Percentiles rank a stretch among this genome's conserved stretches.
These are phyloP conservation scores for Synergus gifuensis DNA, from an alignment of 2,888 invertebrate genomes.

Conservation along the genomic window DNA sequence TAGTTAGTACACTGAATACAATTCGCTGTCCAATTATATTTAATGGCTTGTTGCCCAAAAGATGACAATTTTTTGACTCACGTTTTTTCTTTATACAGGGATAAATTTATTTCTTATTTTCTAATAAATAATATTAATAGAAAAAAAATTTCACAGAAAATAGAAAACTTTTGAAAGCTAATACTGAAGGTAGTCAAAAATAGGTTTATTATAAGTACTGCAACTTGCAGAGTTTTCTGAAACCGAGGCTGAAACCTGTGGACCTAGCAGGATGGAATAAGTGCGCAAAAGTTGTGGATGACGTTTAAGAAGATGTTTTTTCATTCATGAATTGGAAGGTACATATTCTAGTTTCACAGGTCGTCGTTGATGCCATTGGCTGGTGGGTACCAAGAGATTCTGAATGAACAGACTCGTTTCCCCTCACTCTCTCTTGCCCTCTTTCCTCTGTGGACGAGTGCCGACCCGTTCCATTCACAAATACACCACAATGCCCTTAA, in stretches of 20 bases:
- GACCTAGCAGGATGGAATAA: neutral
- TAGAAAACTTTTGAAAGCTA: neutral
- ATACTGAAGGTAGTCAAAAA: neutral
- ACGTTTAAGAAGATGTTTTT: conserved; percentile 1
- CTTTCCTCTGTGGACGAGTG: conserved; percentile 59
- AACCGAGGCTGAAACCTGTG: neutral
- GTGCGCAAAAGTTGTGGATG: neutral
- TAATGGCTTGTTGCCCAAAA: conserved; percentile 4
- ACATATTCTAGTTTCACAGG: conserved; percentile 25
- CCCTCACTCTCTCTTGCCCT: conserved; percentile 49
- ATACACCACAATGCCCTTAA: conserved; percentile 70
- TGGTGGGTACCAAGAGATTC: conserved; percentile 32
- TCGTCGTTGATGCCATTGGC: conserved; percentile 9
- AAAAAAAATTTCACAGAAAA: neutral
- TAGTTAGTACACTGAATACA: conserved; percentile 37
- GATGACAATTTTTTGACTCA: neutral
- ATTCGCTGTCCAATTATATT: conserved; percentile 36
- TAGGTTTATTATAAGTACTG: neutral
- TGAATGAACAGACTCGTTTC: conserved; percentile 47
- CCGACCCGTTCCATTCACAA: conserved; percentile 68
- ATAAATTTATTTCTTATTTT: neutral
- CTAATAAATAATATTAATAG: neutral
- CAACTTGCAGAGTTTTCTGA: neutral
- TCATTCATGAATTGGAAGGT: conserved; percentile 35
- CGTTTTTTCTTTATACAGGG: neutral